Evolutionary conservation across 2,888 invertebrate species (phyloP).

Genomic region (Erynnis tages): DNA sequence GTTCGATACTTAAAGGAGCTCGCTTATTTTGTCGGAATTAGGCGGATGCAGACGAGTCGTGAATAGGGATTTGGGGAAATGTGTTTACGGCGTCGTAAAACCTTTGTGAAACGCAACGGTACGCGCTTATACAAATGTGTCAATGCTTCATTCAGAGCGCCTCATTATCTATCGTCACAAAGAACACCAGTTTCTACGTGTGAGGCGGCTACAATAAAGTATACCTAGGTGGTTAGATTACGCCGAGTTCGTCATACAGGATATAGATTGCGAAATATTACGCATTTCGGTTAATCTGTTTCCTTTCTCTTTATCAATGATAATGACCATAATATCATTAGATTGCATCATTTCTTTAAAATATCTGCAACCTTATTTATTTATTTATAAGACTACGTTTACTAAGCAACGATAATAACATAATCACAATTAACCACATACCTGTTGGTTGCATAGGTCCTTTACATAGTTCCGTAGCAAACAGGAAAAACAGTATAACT

Average conservation of each 20-base stretch:
- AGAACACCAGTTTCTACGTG: constrained; percentile 1
- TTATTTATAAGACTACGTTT: too few relatives aligned
- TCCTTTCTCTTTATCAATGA: not conserved
- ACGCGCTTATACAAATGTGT: constrained; percentile 20
- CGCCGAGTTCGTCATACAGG: constrained; percentile 7
- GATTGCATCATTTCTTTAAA: not conserved
- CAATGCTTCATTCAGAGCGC: constrained; percentile 16
- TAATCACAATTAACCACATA: too few relatives aligned
- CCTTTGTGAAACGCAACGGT: constrained; percentile 24
- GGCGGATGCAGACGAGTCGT: constrained; percentile 41
- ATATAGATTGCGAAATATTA: constrained; percentile 12
- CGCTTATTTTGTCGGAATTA: constrained; percentile 49
- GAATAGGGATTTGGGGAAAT: constrained; percentile 32
- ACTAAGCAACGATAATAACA: too few relatives aligned
- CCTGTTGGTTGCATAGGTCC: too few relatives aligned
- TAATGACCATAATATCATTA: not conserved
- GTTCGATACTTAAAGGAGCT: constrained; percentile 52
- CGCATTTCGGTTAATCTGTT: constrained; percentile 8
- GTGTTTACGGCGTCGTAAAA: constrained; percentile 24
- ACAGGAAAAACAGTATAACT: too few relatives aligned
- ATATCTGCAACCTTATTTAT: too few relatives aligned
- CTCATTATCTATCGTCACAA: constrained; percentile 19
- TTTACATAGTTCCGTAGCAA: too few relatives aligned
- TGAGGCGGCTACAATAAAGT: constrained; percentile 3
- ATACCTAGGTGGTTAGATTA: not conserved